Evolutionary conservation across 1,140 invertebrate species (phyloP), one percentile per base, ranked within the genome.

Genomic region (Megalopta genalis): DNA sequence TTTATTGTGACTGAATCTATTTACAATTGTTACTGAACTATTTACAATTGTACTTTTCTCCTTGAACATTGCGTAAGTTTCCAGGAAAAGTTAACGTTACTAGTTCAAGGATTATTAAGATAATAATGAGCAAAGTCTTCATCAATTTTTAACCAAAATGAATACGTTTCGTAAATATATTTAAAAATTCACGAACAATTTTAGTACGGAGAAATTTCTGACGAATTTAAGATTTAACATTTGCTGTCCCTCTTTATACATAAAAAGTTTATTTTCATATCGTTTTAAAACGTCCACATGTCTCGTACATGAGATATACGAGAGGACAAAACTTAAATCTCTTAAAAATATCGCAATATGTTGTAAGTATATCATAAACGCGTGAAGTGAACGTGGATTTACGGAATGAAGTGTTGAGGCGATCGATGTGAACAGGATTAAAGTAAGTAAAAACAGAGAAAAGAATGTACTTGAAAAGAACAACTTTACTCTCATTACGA

Each of bases 301-400:
- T 62, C 66, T 21, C 42, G 74, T n/a, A n/a, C 23, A 4, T 70
- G 10, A n/a, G n/a, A n/a, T 70, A 42, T 10, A n/a, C 21, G 8
- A 32, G 37, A 16, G 9, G 18, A 37, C 60, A 18, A n/a, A 23
- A 66, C n/a, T 57, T 0, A 57, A 67, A 57, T 75, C 27, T n/a
- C 25, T 63, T 18, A 25, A 39, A 39, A 10, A 39, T 3, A 12
- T 37, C n/a, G 14, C n/a, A 1, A 25, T 60, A 60, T 60, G 32
- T 16, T 63, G n/a, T 25, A n/a, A 69, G 42, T 57, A 23, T 52
- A 21, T n/a, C 3, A 8, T 49, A 12, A 12, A 9, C 52, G 27
- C 52, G 67, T 70, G 67, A 32, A 72, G 76, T 78, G 76, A 78
- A 71, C 60, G 60, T 68, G 65, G 32, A 59, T 32, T 77, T 75